Base-by-base conservation (phyloP, 2,113 vertebrate species). In the Cynopterus brachyotis region DNA sequence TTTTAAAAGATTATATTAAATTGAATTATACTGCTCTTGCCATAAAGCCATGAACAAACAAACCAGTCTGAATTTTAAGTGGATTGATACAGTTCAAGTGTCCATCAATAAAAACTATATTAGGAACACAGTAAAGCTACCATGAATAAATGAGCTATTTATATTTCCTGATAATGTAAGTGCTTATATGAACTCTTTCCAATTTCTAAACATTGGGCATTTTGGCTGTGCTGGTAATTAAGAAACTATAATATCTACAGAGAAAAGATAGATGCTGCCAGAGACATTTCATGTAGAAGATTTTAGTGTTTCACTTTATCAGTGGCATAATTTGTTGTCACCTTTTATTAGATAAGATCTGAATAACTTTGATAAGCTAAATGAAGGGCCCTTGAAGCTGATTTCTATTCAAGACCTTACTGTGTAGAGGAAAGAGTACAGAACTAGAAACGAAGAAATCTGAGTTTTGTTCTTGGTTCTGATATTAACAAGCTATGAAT, bases 71-170 rank as follows among this genome's bases (percentile, higher is more conserved):
- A 97, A 97, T 98, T 98, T 96, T 84, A 98, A 97, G 98, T 80
- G 96, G 98, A 97, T 94, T 97, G 97, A 98, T 98, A 70, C 93
- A 96, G 96, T 97, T 96, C 94, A 96, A 98, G 93, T 87, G 98
- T 98, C 98, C 98, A 98, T 98, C 98, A 98, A 97, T 98, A 98
- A 98, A 97, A 97, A 85, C 91, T 88, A 78, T 19, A 98, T 98
- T 86, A 97, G 97, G 96, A 96, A 94, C 96, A 96, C 94, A 95
- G 96, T 93, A 96, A 98, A 96, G 96, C 84, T 97, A 96, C 96
- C 70, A 94, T 75, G 95, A 98, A 98, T 98, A 98, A 98, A 98
- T 98, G 97, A 98, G 97, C 98, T 96, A 98, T 98, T 98, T 98
- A n/a, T 98, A 97, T 97, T 98, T 98, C 96, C 96, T 98, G 97